Percentiles rank a stretch among this genome's conserved stretches.
Evolutionary conservation across 2,113 vertebrate species (phyloP).

Genomic region (Aplodontia rufa): DNA sequence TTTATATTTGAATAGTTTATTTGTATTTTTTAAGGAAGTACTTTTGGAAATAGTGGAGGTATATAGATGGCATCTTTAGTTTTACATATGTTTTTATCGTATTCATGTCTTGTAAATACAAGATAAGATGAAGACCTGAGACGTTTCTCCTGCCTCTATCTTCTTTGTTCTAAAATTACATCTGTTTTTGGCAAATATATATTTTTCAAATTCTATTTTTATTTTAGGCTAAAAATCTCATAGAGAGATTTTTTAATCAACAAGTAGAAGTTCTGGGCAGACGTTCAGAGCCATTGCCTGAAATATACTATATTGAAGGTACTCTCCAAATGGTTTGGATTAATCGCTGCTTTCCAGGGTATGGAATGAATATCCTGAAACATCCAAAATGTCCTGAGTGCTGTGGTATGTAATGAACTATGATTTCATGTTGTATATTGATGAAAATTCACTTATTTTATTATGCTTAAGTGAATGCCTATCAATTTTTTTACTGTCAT

Average conservation of each 20-base stretch:
- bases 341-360: constrained; percentile 74
- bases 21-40: neutral
- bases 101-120: neutral
- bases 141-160: neutral
- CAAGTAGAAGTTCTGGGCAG: constrained; percentile 74
- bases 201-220: constrained; percentile 32
- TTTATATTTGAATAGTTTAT: neutral
- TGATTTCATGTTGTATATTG: neutral
- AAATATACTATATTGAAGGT: constrained; percentile 80
- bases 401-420: constrained; percentile 74
- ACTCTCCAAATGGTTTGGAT: constrained; percentile 76
- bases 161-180: neutral
- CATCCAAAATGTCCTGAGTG: constrained; percentile 79
- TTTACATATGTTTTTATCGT: neutral
- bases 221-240: constrained; percentile 79
- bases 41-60: neutral
- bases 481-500: neutral
- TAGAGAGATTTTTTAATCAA: constrained; percentile 79
- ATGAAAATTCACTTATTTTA: neutral
- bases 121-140: neutral
- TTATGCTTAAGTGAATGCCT: neutral
- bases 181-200: neutral
- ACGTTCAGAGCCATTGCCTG: constrained; percentile 57
- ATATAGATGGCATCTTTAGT: neutral
- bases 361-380: constrained; percentile 72